Evolutionary conservation across 2,888 invertebrate genomes (phyloP).

Genomic region (Yponomeuta evonymella): DNA sequence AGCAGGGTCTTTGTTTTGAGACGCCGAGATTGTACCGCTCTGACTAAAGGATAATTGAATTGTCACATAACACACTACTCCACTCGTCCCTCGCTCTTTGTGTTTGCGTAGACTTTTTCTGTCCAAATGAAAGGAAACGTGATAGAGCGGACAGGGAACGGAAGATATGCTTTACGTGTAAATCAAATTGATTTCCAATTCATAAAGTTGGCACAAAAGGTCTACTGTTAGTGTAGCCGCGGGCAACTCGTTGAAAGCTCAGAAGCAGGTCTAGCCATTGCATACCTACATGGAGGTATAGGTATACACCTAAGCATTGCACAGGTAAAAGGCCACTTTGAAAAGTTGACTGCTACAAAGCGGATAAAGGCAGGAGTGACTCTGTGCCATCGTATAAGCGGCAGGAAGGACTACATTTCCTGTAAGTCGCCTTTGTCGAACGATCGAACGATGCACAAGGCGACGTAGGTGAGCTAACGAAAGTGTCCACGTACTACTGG

Average conservation of each 20-base stretch:
- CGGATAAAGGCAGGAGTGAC: slow-evolving; percentile 42
- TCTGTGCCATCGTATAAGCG: slow-evolving; percentile 36
- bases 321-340: slow-evolving; percentile 36
- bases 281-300: not conserved
- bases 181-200: slow-evolving; percentile 8
- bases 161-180: not conserved
- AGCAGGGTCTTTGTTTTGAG: slow-evolving; percentile 66
- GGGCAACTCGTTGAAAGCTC: not conserved
- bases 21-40: slow-evolving; percentile 57
- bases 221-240: not conserved
- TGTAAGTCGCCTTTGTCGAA: slow-evolving; percentile 42
- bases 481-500: not conserved
- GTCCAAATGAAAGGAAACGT: slow-evolving; percentile 1
- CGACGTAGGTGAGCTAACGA: not conserved
- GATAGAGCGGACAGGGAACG: slow-evolving; percentile 8
- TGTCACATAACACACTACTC: slow-evolving; percentile 48
- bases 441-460: slow-evolving; percentile 32
- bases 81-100: slow-evolving; percentile 33
- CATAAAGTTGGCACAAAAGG: not conserved
- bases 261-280: not conserved
- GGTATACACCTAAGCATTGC: not conserved
- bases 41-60: slow-evolving; percentile 63
- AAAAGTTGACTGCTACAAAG: slow-evolving; percentile 42
- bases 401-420: slow-evolving; percentile 38
- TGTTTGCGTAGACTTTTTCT: slow-evolving; percentile 24